These are phyloP conservation scores for Athalia rosae DNA, from an alignment of 2,888 invertebrate genomes.

Conservation along the genomic window DNA sequence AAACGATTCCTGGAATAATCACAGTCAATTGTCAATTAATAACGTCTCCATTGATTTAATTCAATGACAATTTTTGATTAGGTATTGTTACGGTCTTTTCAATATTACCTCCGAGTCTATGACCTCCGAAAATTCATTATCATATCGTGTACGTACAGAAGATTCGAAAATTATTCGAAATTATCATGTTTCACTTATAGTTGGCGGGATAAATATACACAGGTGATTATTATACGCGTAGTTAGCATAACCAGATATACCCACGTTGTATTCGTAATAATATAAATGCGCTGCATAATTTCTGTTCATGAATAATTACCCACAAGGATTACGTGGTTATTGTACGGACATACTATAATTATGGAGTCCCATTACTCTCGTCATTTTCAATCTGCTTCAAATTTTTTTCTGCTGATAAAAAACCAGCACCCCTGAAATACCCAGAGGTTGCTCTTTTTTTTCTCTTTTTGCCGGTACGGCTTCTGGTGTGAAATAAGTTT, in stretches of 20 bases:
- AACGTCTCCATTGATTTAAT: not conserved
- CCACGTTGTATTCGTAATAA: not conserved
- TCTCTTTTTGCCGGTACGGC: too few species aligned
- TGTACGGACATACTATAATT: too few species aligned
- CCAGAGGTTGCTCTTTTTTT: too few species aligned
- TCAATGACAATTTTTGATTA: too few species aligned
- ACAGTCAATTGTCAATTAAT: not conserved
- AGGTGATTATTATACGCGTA: not conserved
- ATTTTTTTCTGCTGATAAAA: too few species aligned
- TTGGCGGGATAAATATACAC: not conserved
- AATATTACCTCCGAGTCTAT: too few species aligned
- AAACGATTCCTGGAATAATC: constrained; percentile 82
- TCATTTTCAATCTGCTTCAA: too few species aligned
- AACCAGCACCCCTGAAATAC: too few species aligned
- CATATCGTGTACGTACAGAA: not conserved
- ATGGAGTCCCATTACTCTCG: too few species aligned
- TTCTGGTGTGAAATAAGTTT: too few species aligned
- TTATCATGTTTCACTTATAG: not conserved
- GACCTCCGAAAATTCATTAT: not conserved
- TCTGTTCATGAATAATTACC: not conserved
- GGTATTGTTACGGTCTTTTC: too few species aligned
- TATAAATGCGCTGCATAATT: not conserved
- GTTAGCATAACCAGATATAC: not conserved
- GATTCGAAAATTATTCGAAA: constrained; percentile 12
- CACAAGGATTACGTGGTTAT: not conserved